Percentiles rank a stretch among this genome's conserved stretches.
phyloP scores from a whole-genome alignment of 2,888 invertebrate genomes.

The Blera fallax region DNA sequence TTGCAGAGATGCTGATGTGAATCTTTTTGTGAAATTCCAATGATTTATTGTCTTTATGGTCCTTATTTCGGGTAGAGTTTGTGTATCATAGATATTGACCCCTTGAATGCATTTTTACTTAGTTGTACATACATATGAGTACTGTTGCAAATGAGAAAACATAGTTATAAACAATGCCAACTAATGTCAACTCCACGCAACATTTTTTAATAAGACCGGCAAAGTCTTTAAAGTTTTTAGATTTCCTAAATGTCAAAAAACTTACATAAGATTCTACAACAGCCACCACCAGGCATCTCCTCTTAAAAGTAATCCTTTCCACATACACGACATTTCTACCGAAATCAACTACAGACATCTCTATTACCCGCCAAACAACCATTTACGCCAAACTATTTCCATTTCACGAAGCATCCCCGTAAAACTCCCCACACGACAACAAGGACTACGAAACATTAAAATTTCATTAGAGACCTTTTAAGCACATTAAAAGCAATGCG shows the following conservation, averaged over 20 bases:
- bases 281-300: neutral
- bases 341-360: slow-evolving; percentile 68
- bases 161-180: too few species aligned
- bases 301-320: neutral
- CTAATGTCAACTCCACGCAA: too few species aligned
- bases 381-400: slow-evolving; percentile 68
- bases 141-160: too few species aligned
- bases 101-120: too few species aligned
- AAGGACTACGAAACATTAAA: slow-evolving; percentile 67
- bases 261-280: neutral
- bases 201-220: too few species aligned
- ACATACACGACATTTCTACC: neutral
- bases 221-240: neutral
- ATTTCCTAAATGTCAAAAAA: neutral
- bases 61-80: too few species aligned
- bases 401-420: slow-evolving; percentile 38
- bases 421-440: neutral
- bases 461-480: slow-evolving; percentile 72
- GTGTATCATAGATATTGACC: too few species aligned
- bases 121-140: too few species aligned
- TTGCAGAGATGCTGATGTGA: too few species aligned
- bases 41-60: too few species aligned
- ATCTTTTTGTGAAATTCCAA: too few species aligned
- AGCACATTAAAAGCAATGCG: slow-evolving; percentile 70
- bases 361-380: slow-evolving; percentile 64